These are phyloP conservation scores for Lepidothrix coronata DNA, from an alignment of 2,113 vertebrate species.

Conservation along the genomic window DNA sequence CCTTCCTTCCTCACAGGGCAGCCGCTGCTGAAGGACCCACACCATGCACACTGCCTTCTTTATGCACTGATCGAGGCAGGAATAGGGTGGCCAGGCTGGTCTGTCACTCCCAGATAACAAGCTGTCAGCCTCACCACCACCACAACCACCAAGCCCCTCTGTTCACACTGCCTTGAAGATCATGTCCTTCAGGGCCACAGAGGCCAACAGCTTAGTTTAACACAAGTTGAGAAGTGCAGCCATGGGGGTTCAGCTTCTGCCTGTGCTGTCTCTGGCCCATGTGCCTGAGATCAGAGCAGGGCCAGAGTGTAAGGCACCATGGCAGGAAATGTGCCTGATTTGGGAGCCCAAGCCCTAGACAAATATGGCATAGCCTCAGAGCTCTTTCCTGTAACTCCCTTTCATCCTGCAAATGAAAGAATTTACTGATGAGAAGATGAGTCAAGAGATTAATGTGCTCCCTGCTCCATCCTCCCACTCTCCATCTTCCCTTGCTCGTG, in stretches of 20 bases:
- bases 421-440: neutral
- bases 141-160: neutral
- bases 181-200: neutral
- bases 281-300: neutral
- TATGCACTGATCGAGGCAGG: neutral
- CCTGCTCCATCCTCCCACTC: neutral
- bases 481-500: neutral
- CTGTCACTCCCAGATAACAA: neutral
- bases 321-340: neutral
- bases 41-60: neutral
- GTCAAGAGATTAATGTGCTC: neutral
- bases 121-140: neutral
- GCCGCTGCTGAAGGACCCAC: neutral
- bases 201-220: neutral
- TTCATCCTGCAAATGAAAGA: neutral
- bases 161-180: neutral
- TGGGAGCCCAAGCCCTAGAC: neutral
- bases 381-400: neutral
- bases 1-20: neutral
- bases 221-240: neutral
- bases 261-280: neutral
- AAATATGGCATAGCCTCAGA: neutral
- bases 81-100: neutral
- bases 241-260: neutral
- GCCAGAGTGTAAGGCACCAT: fast-evolving